A percentile compares a stretch with the other conserved stretches of the same genome.
Evolutionary conservation across 2,113 vertebrate genomes (phyloP).

Genomic region (Otolemur garnettii): DNA sequence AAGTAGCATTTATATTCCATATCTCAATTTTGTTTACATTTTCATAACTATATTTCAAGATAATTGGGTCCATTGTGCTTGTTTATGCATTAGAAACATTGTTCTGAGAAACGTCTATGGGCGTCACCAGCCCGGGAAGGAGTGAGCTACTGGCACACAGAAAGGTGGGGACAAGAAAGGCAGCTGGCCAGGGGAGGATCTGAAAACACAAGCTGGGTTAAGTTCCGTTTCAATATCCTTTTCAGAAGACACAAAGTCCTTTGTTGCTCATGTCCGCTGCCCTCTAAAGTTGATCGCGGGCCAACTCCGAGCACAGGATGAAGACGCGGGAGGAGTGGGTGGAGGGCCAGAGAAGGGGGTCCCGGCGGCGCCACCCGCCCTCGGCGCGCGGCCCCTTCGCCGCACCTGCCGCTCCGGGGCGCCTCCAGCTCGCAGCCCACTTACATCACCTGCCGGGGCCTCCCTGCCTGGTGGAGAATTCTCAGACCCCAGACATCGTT

Average conservation of each 20-base stretch:
- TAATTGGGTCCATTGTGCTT: background rate
- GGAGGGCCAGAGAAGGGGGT: background rate
- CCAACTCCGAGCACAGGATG: slow-evolving; percentile 26
- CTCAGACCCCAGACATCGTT: background rate
- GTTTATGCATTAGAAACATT: background rate
- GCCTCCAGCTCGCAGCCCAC: background rate
- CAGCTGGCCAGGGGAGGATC: background rate
- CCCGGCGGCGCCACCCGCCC: background rate
- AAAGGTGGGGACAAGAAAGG: background rate
- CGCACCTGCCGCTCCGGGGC: background rate
- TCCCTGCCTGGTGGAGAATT: background rate
- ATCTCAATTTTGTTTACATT: background rate
- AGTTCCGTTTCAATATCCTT: slow-evolving; percentile 60
- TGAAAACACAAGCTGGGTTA: background rate
- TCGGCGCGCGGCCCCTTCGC: background rate
- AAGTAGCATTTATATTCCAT: background rate
- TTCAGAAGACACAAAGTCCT: slow-evolving; percentile 63
- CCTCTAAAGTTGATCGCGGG: background rate
- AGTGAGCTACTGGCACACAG: background rate
- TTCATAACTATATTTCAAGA: background rate
- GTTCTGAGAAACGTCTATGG: background rate
- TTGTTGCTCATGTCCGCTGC: slow-evolving; percentile 20
- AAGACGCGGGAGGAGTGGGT: background rate
- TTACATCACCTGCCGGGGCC: background rate
- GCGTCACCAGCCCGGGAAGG: background rate